Evolutionary conservation across 2,888 invertebrate genomes (phyloP).

Genomic region (Ophioninae sp.): DNA sequence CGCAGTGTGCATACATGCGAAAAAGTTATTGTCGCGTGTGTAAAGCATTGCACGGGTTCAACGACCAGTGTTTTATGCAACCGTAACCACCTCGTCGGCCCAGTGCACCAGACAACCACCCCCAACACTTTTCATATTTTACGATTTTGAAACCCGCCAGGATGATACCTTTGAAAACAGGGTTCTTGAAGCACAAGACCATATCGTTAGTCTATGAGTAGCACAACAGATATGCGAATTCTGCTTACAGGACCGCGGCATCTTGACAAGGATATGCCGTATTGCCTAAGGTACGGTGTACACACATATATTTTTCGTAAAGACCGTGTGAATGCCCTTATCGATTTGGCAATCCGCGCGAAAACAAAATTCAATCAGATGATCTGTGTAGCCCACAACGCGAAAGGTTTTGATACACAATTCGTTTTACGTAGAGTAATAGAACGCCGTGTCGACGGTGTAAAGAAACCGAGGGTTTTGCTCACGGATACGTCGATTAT

Average conservation of each 20-base stretch:
- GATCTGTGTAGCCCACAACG: slow-evolving; percentile 54
- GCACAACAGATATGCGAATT: neutral
- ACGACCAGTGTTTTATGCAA: slow-evolving; percentile 21
- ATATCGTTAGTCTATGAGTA: slow-evolving; percentile 29
- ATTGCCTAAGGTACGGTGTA: neutral
- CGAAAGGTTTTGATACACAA: slow-evolving; percentile 54
- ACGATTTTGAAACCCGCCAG: slow-evolving; percentile 55
- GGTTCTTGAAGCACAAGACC: neutral
- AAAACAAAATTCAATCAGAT: slow-evolving; percentile 27
- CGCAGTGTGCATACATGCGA: neutral
- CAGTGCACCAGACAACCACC: neutral
- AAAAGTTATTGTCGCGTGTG: neutral
- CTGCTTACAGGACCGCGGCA: neutral
- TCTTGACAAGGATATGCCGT: too few relatives aligned
- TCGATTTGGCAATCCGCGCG: neutral
- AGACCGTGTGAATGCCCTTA: neutral
- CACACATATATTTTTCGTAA: neutral
- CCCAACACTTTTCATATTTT: slow-evolving; percentile 52
- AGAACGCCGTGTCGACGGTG: slow-evolving; percentile 63
- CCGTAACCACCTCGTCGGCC: neutral
- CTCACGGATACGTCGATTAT: slow-evolving; percentile 32
- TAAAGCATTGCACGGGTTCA: neutral
- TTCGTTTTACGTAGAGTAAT: slow-evolving; percentile 51
- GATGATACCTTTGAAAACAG: neutral
- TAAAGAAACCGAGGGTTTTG: slow-evolving; percentile 43